phyloP scores from a whole-genome alignment of 2,888 invertebrate species.

The Andrena bicolor region DNA sequence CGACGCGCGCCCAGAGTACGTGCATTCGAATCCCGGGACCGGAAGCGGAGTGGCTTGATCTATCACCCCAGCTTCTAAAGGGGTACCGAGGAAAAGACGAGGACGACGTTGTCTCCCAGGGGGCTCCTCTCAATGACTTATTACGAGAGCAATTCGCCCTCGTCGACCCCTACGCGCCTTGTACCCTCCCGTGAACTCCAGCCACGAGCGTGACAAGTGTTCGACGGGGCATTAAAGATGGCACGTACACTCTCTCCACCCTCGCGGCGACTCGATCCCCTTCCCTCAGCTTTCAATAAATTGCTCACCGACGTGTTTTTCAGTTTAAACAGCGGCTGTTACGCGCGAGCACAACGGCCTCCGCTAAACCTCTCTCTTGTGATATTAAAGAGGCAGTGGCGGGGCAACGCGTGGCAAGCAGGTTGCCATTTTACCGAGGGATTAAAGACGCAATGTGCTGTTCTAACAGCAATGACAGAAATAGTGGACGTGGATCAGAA shows the following conservation, averaged over 20 bases:
- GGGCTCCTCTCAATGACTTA: constrained; percentile 74
- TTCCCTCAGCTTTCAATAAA: background rate
- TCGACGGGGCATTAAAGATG: constrained; percentile 55
- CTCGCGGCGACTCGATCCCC: background rate
- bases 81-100: constrained; percentile 59
- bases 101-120: constrained; percentile 64
- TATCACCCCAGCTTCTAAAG: constrained; percentile 69
- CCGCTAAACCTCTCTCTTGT: too few species aligned
- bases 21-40: constrained; percentile 68
- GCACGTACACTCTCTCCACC: constrained; percentile 45
- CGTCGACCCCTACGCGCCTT: constrained; percentile 59
- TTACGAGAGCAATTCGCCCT: constrained; percentile 73
- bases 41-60: constrained; percentile 76
- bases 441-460: too few species aligned
- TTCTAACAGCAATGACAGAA: background rate
- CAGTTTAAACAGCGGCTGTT: too few species aligned
- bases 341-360: too few species aligned
- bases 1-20: constrained; percentile 57
- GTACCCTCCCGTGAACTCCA: constrained; percentile 42
- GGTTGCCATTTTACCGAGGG: too few species aligned
- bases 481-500: background rate
- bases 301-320: background rate
- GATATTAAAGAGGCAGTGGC: too few species aligned
- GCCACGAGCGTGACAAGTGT: constrained; percentile 46
- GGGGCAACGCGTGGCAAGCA: too few species aligned